Base-by-base conservation (phyloP, 1,140 invertebrate species). In the Atta texana region DNA sequence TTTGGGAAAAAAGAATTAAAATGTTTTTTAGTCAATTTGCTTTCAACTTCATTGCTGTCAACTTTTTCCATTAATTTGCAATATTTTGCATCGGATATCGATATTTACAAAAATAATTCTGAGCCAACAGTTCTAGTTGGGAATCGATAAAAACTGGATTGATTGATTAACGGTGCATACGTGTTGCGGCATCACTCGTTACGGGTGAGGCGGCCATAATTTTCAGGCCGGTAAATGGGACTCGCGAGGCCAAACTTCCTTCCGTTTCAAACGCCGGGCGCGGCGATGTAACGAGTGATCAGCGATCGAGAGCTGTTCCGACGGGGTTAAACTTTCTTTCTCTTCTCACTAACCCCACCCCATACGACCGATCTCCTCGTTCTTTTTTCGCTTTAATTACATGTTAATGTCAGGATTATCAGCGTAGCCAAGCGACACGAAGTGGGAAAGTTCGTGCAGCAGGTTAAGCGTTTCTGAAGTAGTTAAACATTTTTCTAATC, bases 171-270 rank as follows among this genome's bases (percentile, higher is more conserved):
- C 59, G 28, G n/a, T 3, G 49, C 61, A 51, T 49, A 51, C 24
- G 63, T 44, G 64, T 69, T 24, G 21, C 55, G 66, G 55, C 80
- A 49, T 74, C 68, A 61, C 68, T 74, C 68, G 78, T 74, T 82
- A 55, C 77, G 66, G 59, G 14, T 66, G 68, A 61, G 21, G 28
- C 68, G 18, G 59, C 86, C 34, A 87, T 88, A 87, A 88, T 88
- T 88, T 84, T 71, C 66, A 55, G 34, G 63, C 51, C 66, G 66
- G 53, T 75, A 81, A 88, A 87, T 80, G 85, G 86, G 74, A 81
- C 87, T 87, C 87, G 86, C 86, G 87, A 88, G 87, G 75, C 87
- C 84, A 49, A 87, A 88, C 71, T 88, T 88, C 57, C 74, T 80
- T 72, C 64, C 66, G 84, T 75, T 84, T 75, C 69, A 51, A 72